phyloP scores from a whole-genome alignment of 2,113 vertebrate species.

The Anguilla rostrata region DNA sequence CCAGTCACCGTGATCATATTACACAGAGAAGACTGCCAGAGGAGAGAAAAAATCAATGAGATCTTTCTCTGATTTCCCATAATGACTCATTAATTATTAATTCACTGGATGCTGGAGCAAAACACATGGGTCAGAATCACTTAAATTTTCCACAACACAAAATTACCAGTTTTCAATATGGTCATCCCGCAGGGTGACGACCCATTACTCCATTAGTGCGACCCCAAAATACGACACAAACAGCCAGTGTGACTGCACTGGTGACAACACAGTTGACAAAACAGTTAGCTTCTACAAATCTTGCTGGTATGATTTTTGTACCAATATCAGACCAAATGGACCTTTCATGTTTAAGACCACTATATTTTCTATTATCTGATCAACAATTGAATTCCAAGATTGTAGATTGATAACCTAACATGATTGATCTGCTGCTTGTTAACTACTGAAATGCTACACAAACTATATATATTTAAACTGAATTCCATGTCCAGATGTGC shows the following conservation, averaged over 20 bases:
- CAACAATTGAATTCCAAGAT: too few relatives aligned
- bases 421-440: not conserved
- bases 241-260: conserved; percentile 45
- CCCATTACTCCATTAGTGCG: conserved; percentile 4
- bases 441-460: not conserved
- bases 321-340: too few relatives aligned
- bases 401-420: not conserved
- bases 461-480: too few relatives aligned
- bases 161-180: not conserved
- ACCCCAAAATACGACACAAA: conserved; percentile 24
- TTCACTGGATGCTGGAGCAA: not conserved
- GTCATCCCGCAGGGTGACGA: conserved; percentile 26
- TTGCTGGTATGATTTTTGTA: not conserved
- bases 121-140: not conserved
- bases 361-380: not conserved
- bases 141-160: not conserved
- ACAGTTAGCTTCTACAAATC: not conserved
- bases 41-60: not conserved
- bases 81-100: not conserved
- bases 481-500: too few relatives aligned
- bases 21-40: not conserved
- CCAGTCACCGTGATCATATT: not conserved
- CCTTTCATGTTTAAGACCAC: not conserved
- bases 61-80: not conserved
- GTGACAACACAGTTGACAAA: too few relatives aligned